Conservation (phyloP, 2,797 vertebrate species). For the Gastrophryne carolinensis region DNA sequence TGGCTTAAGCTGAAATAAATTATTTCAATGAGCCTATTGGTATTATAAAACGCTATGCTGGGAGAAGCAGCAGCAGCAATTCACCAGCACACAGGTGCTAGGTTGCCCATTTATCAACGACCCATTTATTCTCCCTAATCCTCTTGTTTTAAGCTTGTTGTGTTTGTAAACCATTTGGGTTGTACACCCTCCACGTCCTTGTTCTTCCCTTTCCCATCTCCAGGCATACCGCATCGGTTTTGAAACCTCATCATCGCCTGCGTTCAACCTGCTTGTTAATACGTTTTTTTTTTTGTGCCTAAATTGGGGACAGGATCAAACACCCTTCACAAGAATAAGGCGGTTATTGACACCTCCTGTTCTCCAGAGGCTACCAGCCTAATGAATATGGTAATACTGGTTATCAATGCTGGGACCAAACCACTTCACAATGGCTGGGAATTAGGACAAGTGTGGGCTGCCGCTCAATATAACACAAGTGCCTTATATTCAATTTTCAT, state of each 20-base stretch:
- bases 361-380: conserved; percentile 20
- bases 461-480: conserved; percentile 19
- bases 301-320: conserved; percentile 46
- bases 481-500: conserved; percentile 40
- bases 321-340: conserved; percentile 32
- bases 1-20: too few species aligned
- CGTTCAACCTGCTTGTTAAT: conserved; percentile 42
- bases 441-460: conserved; percentile 35
- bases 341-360: conserved; percentile 30
- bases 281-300: conserved; percentile 42
- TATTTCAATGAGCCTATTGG: background rate
- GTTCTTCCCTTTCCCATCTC: conserved; percentile 18
- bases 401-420: conserved; percentile 40
- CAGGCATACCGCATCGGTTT: conserved; percentile 37
- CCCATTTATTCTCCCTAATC: conserved; percentile 32
- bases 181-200: background rate
- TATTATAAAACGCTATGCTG: background rate
- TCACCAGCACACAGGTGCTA: conserved; percentile 34
- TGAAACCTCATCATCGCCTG: conserved; percentile 26
- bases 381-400: conserved; percentile 48
- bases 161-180: conserved; percentile 20
- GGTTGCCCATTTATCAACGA: conserved; percentile 5
- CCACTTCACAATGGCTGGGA: conserved; percentile 28
- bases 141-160: conserved; percentile 11
- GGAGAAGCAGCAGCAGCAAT: background rate